Evolutionary conservation across 2,888 invertebrate genomes (phyloP), one percentile per base, ranked within the genome.

Genomic region (Sphinx pinastri): DNA sequence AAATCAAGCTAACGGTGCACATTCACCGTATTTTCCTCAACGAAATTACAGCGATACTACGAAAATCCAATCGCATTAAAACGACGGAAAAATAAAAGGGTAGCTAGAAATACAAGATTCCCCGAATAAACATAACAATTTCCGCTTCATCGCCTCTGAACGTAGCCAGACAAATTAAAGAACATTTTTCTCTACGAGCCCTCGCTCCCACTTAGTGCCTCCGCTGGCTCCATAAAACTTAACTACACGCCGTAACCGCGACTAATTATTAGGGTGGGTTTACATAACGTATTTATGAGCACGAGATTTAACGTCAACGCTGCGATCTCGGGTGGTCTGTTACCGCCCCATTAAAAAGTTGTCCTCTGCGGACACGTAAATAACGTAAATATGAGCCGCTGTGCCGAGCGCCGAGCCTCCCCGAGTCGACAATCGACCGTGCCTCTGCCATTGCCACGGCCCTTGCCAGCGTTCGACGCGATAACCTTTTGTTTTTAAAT

Each of bases 221-320:
- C 80, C 81, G 83, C 84, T 77, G 83, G 86, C 85, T 84, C 85
- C 91, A 92, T 93, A 93, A 93, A 93, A 92, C 92, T 92, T 92
- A 93, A 93, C 90, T 91, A 89, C 89, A 85, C 86, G 86, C 88
- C 88, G 91, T 92, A 92, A 92, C 92, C 88, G 86, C 89, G 89
- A 91, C 94, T 94, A 94, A 94, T 94, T 93, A 93, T 93, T 89
- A 93, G 93, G 93, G 93, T 90, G 86, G 92, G 93, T 92, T 93
- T 93, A 93, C 94, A 93, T 93, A 92, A 91, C 90, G 86, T 93
- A 94, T 93, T 94, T 93, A 94, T 93, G 93, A 91, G 89, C 88
- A 86, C 83, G 90, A 92, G 93, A 93, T 94, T 93, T 92, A 91
- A 90, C 90, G 88, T 87, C 85, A 87, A 78, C 84, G 84, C 81